phyloP scores from a whole-genome alignment of 2,797 vertebrate species.

The Microctenopoma steveboyesi region DNA sequence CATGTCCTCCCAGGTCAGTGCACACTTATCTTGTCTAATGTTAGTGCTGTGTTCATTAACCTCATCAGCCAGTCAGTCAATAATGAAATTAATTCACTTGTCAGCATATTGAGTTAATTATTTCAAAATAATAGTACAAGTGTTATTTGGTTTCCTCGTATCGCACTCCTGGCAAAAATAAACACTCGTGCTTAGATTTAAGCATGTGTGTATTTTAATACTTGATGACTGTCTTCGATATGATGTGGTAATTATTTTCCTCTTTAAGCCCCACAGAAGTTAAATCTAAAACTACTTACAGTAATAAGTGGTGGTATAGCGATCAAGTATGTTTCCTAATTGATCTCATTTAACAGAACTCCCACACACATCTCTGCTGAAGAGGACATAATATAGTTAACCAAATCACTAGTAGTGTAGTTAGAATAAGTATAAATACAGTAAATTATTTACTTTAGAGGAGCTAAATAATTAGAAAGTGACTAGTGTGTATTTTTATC shows the following conservation, averaged over 20 bases:
- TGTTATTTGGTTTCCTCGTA: not conserved
- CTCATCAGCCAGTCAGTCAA: not conserved
- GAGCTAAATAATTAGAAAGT: not conserved
- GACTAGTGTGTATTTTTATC: not conserved
- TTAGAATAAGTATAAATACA: not conserved
- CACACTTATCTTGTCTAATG: not conserved
- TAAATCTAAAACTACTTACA: slow-evolving; percentile 8
- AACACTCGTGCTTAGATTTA: not conserved
- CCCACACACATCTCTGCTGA: not conserved
- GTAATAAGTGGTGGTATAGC: slow-evolving; percentile 2
- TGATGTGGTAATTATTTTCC: slow-evolving; percentile 11
- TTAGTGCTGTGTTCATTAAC: slow-evolving; percentile 1
- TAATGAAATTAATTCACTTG: not conserved
- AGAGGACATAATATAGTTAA: not conserved
- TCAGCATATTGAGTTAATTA: not conserved
- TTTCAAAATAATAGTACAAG: not conserved
- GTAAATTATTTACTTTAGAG: not conserved
- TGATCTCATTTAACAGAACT: slow-evolving; percentile 18
- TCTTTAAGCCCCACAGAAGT: not conserved
- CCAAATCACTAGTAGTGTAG: not conserved
- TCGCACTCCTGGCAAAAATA: not conserved
- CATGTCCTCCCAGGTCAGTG: slow-evolving; percentile 96
- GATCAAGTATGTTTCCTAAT: slow-evolving; percentile 11
- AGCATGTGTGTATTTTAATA: slow-evolving; percentile 2
- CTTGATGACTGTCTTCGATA: slow-evolving; percentile 7